A percentile compares a stretch with the other conserved stretches of the same genome.
These are phyloP conservation scores for Pristionchus entomophagus DNA, from an alignment of 2,888 invertebrate genomes.

Conservation along the genomic window DNA sequence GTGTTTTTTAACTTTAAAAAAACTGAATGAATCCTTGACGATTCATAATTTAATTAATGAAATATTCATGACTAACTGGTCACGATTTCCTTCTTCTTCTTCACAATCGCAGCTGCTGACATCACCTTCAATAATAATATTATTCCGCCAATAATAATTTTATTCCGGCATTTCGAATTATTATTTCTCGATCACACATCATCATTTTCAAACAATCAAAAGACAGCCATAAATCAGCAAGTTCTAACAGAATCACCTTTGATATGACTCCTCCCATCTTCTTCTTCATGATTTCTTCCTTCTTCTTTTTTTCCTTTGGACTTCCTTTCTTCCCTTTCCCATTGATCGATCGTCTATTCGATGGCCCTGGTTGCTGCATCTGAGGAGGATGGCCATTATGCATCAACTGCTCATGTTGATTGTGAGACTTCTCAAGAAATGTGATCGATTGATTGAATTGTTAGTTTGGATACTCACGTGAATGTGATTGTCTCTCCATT, in stretches of 20 bases:
- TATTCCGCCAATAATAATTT: neutral
- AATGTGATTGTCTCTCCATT: no score
- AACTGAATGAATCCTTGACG: neutral
- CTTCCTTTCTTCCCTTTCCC: neutral
- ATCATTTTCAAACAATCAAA: no score
- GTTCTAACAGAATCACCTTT: neutral
- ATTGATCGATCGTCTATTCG: neutral
- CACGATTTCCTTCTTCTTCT: constrained; percentile 25
- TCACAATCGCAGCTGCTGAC: neutral
- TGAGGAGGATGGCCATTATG: no score
- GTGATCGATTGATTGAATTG: no score
- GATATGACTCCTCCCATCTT: constrained; percentile 23
- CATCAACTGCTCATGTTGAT: no score
- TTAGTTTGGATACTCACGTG: no score
- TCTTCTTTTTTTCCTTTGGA: neutral
- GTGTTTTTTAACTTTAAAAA: neutral
- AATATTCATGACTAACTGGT: neutral
- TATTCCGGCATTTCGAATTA: neutral
- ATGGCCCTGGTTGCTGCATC: neutral
- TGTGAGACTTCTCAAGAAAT: neutral
- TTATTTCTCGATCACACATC: no score
- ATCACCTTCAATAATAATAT: neutral
- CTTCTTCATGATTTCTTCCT: neutral
- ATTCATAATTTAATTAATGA: neutral
- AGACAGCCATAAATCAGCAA: no score